Percentiles rank a stretch among this genome's conserved stretches.
These are phyloP conservation scores for Limnephilus lunatus DNA, from an alignment of 2,888 invertebrate genomes.

Conservation along the genomic window DNA sequence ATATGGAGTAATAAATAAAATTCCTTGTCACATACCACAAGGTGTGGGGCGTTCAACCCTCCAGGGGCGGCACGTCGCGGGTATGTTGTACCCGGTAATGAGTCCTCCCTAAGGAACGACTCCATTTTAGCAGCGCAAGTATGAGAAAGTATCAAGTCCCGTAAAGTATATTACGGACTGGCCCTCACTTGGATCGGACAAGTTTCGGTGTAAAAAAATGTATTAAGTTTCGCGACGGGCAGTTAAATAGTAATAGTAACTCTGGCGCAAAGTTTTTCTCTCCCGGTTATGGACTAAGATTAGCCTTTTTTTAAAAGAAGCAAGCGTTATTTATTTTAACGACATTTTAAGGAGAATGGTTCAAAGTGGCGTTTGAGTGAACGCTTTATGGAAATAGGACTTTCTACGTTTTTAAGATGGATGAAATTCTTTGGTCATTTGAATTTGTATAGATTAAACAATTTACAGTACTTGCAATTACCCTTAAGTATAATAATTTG, in stretches of 20 bases:
- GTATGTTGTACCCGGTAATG: constrained; percentile 57
- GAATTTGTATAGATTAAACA: too few species aligned
- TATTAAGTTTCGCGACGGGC: constrained; percentile 53
- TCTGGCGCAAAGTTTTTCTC: constrained; percentile 26
- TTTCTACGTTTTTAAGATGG: background rate
- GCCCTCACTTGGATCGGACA: constrained; percentile 41
- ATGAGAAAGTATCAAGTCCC: constrained; percentile 15
- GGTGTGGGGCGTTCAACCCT: constrained; percentile 56
- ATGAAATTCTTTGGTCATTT: too few species aligned
- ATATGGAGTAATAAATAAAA: constrained; percentile 62
- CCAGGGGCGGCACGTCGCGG: constrained; percentile 60
- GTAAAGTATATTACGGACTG: constrained; percentile 39
- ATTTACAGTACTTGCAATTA: too few species aligned
- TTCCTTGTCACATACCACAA: constrained; percentile 57
- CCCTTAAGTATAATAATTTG: too few species aligned
- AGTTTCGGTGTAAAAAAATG: constrained; percentile 58
- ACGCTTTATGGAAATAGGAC: constrained; percentile 8
- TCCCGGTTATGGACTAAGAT: constrained; percentile 44
- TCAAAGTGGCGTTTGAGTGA: constrained; percentile 24
- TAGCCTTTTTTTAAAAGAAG: constrained; percentile 24
- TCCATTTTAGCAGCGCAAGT: constrained; percentile 56
- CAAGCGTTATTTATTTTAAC: constrained; percentile 52
- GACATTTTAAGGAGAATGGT: constrained; percentile 51
- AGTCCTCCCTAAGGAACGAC: constrained; percentile 61
- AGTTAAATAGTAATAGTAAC: constrained; percentile 51